phyloP scores from a whole-genome alignment of 2,113 vertebrate species.

The Diglossa brunneiventris region DNA sequence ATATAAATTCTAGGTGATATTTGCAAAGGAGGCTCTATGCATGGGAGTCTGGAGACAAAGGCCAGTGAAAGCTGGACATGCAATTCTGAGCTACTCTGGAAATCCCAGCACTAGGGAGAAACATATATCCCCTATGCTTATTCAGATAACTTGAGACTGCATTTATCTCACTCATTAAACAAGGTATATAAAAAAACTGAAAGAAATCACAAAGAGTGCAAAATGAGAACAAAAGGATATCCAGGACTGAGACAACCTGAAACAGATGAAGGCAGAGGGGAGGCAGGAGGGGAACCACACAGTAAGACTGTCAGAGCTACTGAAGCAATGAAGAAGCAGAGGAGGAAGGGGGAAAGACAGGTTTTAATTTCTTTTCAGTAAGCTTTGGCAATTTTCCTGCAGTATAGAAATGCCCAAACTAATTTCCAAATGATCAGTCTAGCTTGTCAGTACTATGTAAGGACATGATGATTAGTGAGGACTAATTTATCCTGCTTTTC shows the following conservation, averaged over 20 bases:
- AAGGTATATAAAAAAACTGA: not conserved
- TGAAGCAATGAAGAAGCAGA: not conserved
- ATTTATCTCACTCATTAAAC: not conserved
- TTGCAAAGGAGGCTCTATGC: not conserved
- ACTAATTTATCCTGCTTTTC: not conserved
- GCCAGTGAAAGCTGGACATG: not conserved
- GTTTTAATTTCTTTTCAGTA: not conserved
- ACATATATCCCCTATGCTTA: not conserved
- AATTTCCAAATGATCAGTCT: not conserved
- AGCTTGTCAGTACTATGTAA: not conserved
- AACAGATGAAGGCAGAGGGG: not conserved
- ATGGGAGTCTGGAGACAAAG: not conserved
- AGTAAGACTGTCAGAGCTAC: not conserved
- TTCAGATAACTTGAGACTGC: not conserved
- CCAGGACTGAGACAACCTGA: not conserved
- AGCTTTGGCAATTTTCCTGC: not conserved
- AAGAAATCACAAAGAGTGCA: not conserved
- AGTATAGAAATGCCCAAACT: not conserved
- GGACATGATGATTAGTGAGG: not conserved
- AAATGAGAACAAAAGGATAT: not conserved
- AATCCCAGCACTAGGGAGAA: not conserved
- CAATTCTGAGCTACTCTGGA: not conserved
- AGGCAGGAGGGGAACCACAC: not conserved
- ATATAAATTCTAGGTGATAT: accelerated
- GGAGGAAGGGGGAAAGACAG: not conserved